phyloP scores from a whole-genome alignment of 2,113 vertebrate species.

The Bos taurus region ARS-UCD2.0 NC_037349.1:45285501-45286000 shows the following conservation, averaged over 20 bases:
- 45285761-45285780: background rate
- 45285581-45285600: background rate
- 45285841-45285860: background rate
- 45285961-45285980: background rate
- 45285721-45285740: background rate
- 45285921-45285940: background rate
- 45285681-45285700: background rate
- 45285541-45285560: background rate
- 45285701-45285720: background rate
- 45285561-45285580: background rate
- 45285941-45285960: background rate
- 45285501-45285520: background rate
- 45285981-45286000: background rate
- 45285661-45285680: background rate
- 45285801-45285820: background rate
- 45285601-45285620: background rate
- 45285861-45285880: background rate
- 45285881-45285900: background rate
- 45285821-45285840: background rate
- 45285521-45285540: background rate
- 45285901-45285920: background rate
- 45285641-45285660: background rate
- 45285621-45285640: background rate
- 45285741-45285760: background rate
- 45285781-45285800: background rate